phyloP scores from a whole-genome alignment of 2,797 vertebrate genomes.

The Sebastes oblongus region DNA sequence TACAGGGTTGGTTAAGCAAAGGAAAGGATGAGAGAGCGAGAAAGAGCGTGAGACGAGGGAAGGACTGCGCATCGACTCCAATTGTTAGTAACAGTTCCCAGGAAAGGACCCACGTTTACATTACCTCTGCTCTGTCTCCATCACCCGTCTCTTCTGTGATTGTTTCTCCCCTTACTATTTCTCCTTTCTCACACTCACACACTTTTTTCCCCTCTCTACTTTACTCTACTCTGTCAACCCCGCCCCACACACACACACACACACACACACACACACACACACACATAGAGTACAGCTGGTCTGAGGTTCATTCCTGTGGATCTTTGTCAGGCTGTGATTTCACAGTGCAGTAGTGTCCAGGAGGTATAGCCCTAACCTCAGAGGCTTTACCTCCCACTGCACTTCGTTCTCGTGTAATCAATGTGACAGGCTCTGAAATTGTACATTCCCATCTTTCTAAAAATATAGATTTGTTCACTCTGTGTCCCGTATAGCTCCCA shows the following conservation, averaged over 20 bases:
- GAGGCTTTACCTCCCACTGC: conserved; percentile 70
- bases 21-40: conserved; percentile 72
- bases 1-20: conserved; percentile 75
- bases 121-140: conserved; percentile 27
- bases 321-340: conserved; percentile 79
- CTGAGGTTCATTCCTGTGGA: conserved; percentile 75
- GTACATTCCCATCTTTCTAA: conserved; percentile 56
- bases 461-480: conserved; percentile 49
- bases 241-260: conserved; percentile 54
- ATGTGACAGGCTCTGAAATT: conserved; percentile 57
- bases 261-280: conserved; percentile 39
- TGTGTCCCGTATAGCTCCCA: conserved; percentile 8
- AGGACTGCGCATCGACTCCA: conserved; percentile 48
- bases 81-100: conserved; percentile 53
- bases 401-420: conserved; percentile 68
- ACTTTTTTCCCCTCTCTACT: background rate
- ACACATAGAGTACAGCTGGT: conserved; percentile 50
- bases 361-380: conserved; percentile 70
- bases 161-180: conserved; percentile 26
- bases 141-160: conserved; percentile 20
- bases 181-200: conserved; percentile 24
- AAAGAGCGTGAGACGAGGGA: conserved; percentile 61
- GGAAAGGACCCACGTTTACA: conserved; percentile 32
- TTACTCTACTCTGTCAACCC: conserved; percentile 3
- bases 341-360: conserved; percentile 58